Evolutionary conservation across 2,797 vertebrate genomes (phyloP), one percentile per base, ranked within the genome.

Genomic region (Urophycis tenuis): DNA sequence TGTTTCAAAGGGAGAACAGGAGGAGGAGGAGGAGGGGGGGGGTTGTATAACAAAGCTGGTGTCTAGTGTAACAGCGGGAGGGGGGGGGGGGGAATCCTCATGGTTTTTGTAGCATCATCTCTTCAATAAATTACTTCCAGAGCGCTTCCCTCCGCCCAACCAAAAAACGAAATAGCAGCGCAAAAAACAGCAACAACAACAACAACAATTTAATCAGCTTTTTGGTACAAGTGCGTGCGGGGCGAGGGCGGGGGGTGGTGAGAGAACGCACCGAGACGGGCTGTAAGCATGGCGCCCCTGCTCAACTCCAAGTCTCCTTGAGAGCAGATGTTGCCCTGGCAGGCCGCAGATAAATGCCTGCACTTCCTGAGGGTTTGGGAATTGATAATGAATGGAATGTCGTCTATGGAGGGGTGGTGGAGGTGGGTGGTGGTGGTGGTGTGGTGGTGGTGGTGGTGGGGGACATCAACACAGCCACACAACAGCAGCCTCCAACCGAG

Each of bases 1-100:
- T 88, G 81, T 88, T 89, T 85, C 45, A 86, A 3, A 79, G 84
- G 82, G 45, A 53, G 45, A 53, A 53, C 45, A 53, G 45, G 45
- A 53, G 45, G 45, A 53, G 45, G 45, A 53, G 45, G 45, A 3
- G 45, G 45, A 53, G 45, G 45, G 45, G 75, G 79, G 82, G 82
- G 79, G 64, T 8, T 69, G 64, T 33, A 29, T 15, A 69, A 80
- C 81, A 80, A 81, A 78, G 75, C 35, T 74, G 75, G 45, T 0
- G 45, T 53, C 17, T 53, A 36, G 81, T 82, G 75, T 81, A 84
- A 84, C 84, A 84, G 78, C 86, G 81, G 72, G 39, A 41, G 39
- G 39, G 39, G 15, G 39, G 39, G 39, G 39, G 15, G 39, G 39
- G 39, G 39, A 14, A 15, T 14, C 11, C 39, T 39, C 0, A 45